phyloP scores from a whole-genome alignment of 2,888 invertebrate species.

The Neoscelio sp. region DNA sequence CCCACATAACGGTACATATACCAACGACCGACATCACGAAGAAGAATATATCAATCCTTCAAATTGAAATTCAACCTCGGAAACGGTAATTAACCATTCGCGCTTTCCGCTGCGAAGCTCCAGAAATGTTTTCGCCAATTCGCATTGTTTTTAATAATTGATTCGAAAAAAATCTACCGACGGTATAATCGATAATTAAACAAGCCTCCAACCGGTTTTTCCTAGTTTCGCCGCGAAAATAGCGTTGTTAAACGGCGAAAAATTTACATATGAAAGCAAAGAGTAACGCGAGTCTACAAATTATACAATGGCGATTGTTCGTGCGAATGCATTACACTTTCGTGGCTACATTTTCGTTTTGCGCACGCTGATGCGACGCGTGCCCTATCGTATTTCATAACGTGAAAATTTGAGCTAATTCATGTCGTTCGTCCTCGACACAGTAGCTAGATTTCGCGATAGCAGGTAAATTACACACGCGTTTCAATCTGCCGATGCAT shows the following conservation, averaged over 20 bases:
- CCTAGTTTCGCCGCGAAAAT: not conserved
- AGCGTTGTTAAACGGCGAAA: not conserved
- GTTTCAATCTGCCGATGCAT: conserved; percentile 52
- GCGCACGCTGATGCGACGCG: conserved; percentile 50
- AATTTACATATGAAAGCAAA: not conserved
- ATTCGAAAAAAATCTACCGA: too few relatives aligned
- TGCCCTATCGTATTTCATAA: conserved; percentile 73
- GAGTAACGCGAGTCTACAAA: not conserved
- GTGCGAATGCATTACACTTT: not conserved
- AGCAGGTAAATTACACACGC: conserved; percentile 71
- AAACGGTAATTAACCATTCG: too few relatives aligned
- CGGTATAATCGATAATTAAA: too few relatives aligned
- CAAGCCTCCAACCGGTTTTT: too few relatives aligned
- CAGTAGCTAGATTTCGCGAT: conserved; percentile 71
- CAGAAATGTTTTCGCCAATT: too few relatives aligned
- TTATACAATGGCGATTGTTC: conserved; percentile 8
- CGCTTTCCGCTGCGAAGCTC: too few relatives aligned
- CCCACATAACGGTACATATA: too few relatives aligned
- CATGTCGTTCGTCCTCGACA: conserved; percentile 66
- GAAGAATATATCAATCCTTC: too few relatives aligned
- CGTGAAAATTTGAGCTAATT: conserved; percentile 75
- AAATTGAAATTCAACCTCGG: too few relatives aligned
- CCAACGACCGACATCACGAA: too few relatives aligned
- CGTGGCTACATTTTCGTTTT: conserved; percentile 3
- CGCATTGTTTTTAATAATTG: too few relatives aligned